Evolutionary conservation across 2,888 invertebrate species (phyloP).

Genomic region (Apoda limacodes): DNA sequence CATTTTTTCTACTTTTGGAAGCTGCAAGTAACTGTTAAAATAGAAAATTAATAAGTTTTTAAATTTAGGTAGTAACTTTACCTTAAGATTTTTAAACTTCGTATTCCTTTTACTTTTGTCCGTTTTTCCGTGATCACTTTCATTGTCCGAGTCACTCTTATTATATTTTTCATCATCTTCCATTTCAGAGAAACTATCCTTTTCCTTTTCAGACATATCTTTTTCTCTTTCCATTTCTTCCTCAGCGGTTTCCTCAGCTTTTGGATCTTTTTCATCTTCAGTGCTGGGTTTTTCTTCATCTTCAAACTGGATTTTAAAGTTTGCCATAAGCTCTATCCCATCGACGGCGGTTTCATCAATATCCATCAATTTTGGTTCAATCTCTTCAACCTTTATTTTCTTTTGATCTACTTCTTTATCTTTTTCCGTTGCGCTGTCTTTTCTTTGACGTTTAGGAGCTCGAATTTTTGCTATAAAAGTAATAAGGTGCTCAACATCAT

Average conservation of each 20-base stretch:
- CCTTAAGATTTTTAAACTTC: conserved; percentile 59
- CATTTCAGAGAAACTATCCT: conserved; percentile 62
- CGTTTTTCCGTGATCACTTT: conserved; percentile 51
- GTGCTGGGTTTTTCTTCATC: conserved; percentile 52
- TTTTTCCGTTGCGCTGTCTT: conserved; percentile 71
- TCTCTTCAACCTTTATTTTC: conserved; percentile 49
- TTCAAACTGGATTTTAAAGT: conserved; percentile 42
- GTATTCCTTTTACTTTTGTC: conserved; percentile 34
- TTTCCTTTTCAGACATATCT: conserved; percentile 46
- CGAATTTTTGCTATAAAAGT: conserved; percentile 44
- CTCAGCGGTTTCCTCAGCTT: conserved; percentile 39
- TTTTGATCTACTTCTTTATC: conserved; percentile 49
- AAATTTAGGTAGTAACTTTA: too few species aligned
- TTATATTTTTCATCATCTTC: conserved; percentile 62
- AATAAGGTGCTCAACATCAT: too few species aligned
- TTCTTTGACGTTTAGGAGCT: conserved; percentile 62
- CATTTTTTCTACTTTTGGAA: too few species aligned
- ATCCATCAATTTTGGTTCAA: conserved; percentile 38
- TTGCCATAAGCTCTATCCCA: conserved; percentile 62
- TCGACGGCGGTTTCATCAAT: conserved; percentile 64
- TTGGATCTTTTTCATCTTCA: conserved; percentile 51
- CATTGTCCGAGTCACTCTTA: conserved; percentile 60
- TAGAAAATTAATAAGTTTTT: too few species aligned
- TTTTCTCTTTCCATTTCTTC: conserved; percentile 37
- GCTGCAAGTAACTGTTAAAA: too few species aligned